Evolutionary conservation across 2,113 vertebrate species (phyloP), one percentile per base, ranked within the genome.

Genomic region (Herpetotheres cachinnans): DNA sequence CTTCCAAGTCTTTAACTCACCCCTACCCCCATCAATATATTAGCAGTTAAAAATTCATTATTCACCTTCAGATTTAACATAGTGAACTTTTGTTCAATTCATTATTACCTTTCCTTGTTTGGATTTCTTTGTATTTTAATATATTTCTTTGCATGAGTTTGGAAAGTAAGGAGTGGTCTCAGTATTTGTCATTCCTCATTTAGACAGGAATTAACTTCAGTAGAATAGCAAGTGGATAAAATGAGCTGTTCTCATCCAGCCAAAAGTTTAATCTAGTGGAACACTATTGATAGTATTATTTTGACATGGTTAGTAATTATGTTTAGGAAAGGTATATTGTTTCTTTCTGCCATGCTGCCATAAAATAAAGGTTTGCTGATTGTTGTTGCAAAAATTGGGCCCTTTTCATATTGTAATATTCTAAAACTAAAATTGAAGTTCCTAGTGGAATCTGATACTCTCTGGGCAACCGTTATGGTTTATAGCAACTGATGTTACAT

Each of bases 231-330:
- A 95, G 56, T 67, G 73, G 47, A 74, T 89, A 93, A 93, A 96
- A 89, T 44, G 65, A 94, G 52, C 61, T 91, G 65, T 91, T 96
- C 94, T 91, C 73, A 76, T 91, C 86, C 61, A 76, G 52, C 61
- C 0, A 10, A 84, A 97, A 78, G 77, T 89, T 94, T 93, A 96
- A 93, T 94, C 83, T 95, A 94, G 93, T 0, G 0, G 81, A 95
- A 94, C 93, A 87, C 73, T 94, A 50, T 70, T 89, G 70, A 93
- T 82, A 90, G 34, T 93, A 91, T 85, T 94, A 88, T 91, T 74
- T 95, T 93, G 93, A 94, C 86, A 93, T 46, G 61, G 16, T 93
- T 96, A 93, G 61, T 94, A 90, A 91, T 96, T 96, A 93, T 94
- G 86, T 86, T 93, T 94, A 76, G 69, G 30, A 38, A 93, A 94